Base-by-base conservation (phyloP, 2,797 vertebrate genomes). In the Heterohyrax brucei region DNA sequence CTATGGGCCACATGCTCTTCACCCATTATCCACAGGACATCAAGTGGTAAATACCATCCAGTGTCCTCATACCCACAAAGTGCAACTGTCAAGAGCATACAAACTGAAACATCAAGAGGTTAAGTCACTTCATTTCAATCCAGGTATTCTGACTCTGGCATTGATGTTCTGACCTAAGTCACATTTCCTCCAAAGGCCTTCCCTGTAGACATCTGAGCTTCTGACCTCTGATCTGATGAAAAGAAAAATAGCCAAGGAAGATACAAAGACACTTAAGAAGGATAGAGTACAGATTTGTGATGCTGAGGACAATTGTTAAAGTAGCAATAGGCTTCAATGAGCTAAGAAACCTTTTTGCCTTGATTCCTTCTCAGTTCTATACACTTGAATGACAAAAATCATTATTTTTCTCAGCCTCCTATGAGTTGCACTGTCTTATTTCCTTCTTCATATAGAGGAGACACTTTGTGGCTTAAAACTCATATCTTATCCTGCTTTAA, bases 241-340 rank as follows among this genome's bases (percentile, higher is more conserved):
- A 81, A 22, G 75, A 24, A 33, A 56, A 83, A 78, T 13, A 21
- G 62, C 68, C 80, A 46, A 73, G 72, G 66, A 91, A 87, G 94
- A 95, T 18, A 44, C 14, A 72, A 84, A 95, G 78, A 48, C 44
- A 39, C 90, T 79, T 92, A 30, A 19, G 66, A 44, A 93, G 48
- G 92, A 82, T 79, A 68, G 86, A 75, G 82, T 19, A 39, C 24
- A 76, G 62, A 39, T 83, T 91, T n/a, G 44, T 39, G 79, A 28
- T 12, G 59, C 82, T 48, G 59, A 79, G 30, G 10, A 81, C 33
- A 62, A 56, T 28, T 82, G 64, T 73, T 81, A 92, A 95, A 88
- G 44, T 59, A 86, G 44, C 56, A 78, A 78, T 56, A n/a, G 44
- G 33, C 62, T 96, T 95, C 88, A 96, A 91, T 79, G 95, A 96